Evolutionary conservation across 1,140 invertebrate genomes (phyloP).

Genomic region (Wiebesia pumilae): DNA sequence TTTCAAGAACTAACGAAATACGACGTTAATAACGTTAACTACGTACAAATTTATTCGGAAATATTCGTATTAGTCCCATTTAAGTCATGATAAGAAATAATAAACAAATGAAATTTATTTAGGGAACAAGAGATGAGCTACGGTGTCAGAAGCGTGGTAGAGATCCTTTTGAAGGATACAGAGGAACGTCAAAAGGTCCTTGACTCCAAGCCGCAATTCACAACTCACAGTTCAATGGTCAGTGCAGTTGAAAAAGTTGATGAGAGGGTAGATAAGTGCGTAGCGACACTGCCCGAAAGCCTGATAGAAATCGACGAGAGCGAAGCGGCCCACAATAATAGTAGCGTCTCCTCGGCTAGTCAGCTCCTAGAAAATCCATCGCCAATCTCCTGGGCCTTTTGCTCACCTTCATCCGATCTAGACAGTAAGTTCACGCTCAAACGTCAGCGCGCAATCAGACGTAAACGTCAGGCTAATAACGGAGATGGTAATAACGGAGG

Average conservation of each 20-base stretch:
- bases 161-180: constrained; percentile 66
- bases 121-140: constrained; percentile 64
- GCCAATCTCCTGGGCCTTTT: constrained; percentile 69
- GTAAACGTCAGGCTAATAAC: constrained; percentile 63
- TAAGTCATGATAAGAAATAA: background rate
- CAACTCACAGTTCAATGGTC: background rate
- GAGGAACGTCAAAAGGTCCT: constrained; percentile 64
- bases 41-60: no score
- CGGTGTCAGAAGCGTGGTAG: constrained; percentile 65
- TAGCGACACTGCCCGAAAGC: background rate
- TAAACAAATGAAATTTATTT: background rate
- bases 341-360: constrained; percentile 71
- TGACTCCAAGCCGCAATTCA: background rate
- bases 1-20: no score
- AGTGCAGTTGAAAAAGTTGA: background rate
- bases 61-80: no score
- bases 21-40: no score
- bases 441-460: constrained; percentile 71
- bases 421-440: constrained; percentile 71
- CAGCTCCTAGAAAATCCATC: constrained; percentile 72
- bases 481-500: constrained; percentile 58
- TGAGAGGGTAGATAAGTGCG: background rate
- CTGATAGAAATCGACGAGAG: constrained; percentile 50
- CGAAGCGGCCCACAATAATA: constrained; percentile 65
- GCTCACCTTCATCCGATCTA: constrained; percentile 67